Evolutionary conservation across 2,888 invertebrate genomes (phyloP), one percentile per base, ranked within the genome.

Genomic region (Hemithea aestivaria): DNA sequence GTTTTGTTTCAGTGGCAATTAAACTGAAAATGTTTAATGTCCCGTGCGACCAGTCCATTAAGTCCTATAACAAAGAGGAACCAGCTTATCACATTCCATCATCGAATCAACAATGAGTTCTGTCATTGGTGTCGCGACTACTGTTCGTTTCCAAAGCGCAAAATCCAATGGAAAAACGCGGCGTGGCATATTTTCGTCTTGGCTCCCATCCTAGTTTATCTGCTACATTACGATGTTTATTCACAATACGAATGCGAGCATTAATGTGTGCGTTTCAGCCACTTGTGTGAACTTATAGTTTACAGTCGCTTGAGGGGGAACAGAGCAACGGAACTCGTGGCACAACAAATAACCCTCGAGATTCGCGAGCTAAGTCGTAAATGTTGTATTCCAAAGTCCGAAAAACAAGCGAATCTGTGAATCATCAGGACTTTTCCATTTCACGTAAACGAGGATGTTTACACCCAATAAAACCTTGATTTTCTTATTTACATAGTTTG

Each of bases 171-270:
- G 87, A 85, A 85, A 87, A 87, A 87, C 85, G 80, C 85, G 83
- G 67, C 70, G 81, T 78, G 68, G 87, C 81, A 87, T 87, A 87
- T 87, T 87, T 87, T 87, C 85, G 87, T 87, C 87, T 87, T 87
- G 87, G 87, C 87, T 85, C 80, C 76, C 75, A 87, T 85, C 87
- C 87, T 87, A 87, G 85, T 87, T 87, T 85, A 85, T 87, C 87
- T 83, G 83, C 79, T 85, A 84, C 85, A 84, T 85, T 84, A 84
- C 85, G 84, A 87, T 87, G 87, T 87, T 87, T 87, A 87, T 87
- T 85, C 87, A 87, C 85, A 87, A 87, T 87, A 83, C 84, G 75
- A 82, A 83, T 80, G 80, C 65, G 80, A 77, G 65, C 82, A 83
- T 81, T 79, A 77, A 81, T 84, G 83, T 83, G 81, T 77, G 79